These are phyloP conservation scores for Pandemis corylana DNA, from an alignment of 2,888 invertebrate species.

Conservation along the genomic window DNA sequence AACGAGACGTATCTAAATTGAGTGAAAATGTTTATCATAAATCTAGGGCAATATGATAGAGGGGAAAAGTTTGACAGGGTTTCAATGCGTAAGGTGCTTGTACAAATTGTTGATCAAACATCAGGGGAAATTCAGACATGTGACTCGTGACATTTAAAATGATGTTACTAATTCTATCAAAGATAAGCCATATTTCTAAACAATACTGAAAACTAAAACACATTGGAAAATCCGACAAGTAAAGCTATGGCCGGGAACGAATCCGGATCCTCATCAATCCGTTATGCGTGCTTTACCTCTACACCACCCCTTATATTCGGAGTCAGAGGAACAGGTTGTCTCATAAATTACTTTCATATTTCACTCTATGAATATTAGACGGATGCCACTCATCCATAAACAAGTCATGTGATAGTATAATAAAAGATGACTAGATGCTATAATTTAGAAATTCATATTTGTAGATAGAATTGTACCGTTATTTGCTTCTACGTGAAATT, in stretches of 20 bases:
- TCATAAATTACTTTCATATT: neutral
- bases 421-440: conserved; percentile 20
- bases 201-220: too few species aligned
- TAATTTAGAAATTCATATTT: conserved; percentile 9
- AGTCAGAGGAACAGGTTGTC: neutral
- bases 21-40: conserved; percentile 33
- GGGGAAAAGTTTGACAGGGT: conserved; percentile 33
- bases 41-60: conserved; percentile 23
- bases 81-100: neutral
- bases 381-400: neutral
- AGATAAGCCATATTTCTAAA: too few species aligned
- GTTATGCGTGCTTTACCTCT: too few species aligned
- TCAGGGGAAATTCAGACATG: neutral
- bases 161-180: neutral
- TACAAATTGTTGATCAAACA: conserved; percentile 3
- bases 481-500: conserved; percentile 10
- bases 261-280: too few species aligned
- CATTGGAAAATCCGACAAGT: too few species aligned
- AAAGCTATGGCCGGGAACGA: too few species aligned
- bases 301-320: neutral
- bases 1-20: conserved; percentile 18
- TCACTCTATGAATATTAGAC: neutral
- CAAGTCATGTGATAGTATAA: neutral
- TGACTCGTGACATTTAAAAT: neutral
- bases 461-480: conserved; percentile 1